Base-by-base conservation (phyloP, 1,140 invertebrate species). In the Drosophila guanche region DNA sequence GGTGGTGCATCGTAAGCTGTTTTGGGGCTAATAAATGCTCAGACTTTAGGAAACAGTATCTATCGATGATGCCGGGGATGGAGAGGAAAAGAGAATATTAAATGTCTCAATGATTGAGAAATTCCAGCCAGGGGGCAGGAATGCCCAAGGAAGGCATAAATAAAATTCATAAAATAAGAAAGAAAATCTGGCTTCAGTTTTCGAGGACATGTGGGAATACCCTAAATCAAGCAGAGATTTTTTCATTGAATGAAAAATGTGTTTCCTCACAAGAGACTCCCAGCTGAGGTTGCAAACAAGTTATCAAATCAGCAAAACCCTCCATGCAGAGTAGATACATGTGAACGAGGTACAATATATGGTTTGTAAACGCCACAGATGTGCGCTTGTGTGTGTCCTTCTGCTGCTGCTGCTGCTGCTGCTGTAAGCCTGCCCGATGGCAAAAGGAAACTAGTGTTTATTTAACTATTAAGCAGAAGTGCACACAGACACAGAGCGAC, bases 401-500 rank as follows among this genome's bases (percentile, higher is more conserved):
- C n/a, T 20, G 16, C 16, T 20, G 16, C 29, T 33, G 27, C 5
- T 29, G 27, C 27, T 3, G 5, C 27, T 29, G 27, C 27, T 29
- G 33, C 16, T 71, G 48, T 76, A 67, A 58, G 60, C 63, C 47
- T 59, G 57, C 16, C 33, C 52, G 58, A 42, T 84, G 80, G 55
- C 76, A 76, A 57, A 86, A 86, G 69, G 73, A 80, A 85, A 80
- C 71, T 86, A 76, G 42, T 86, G 80, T 81, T 86, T 85, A 85
- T 86, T 86, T 86, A 77, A 86, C 77, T 85, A 85, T 85, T 86
- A 86, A 86, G 73, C 68, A 81, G 50, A 79, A 86, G 61, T 77
- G 77, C 80, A 85, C 63, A 85, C 81, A 68, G 27, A 59, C 72
- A 68, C 63, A 67, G 59, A 80, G 53, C 57, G 56, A 63, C 56